These are phyloP conservation scores for Corvus moneduloides DNA, from an alignment of 2,113 vertebrate genomes.

Conservation along the genomic window DNA sequence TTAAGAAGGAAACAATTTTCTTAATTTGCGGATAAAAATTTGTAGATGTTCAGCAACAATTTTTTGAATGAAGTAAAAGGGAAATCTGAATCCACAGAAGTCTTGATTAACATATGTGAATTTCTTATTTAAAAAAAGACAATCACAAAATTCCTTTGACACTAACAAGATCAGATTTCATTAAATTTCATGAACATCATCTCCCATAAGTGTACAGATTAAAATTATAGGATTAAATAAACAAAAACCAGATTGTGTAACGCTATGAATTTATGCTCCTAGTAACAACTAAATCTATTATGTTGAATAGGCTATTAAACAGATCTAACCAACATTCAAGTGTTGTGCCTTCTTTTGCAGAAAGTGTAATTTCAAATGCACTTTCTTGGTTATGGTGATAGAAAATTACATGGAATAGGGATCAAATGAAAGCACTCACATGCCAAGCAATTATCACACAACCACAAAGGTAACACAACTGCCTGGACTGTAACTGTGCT, in stretches of 20 bases:
- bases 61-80: neutral
- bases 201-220: neutral
- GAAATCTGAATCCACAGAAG: neutral
- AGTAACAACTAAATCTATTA: neutral
- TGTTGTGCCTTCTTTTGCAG: neutral
- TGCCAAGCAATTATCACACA: neutral
- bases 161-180: neutral
- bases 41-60: neutral
- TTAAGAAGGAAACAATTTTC: neutral
- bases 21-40: neutral
- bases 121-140: neutral
- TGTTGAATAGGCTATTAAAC: neutral
- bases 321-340: neutral
- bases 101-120: neutral
- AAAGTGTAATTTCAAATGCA: neutral
- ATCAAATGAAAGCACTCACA: neutral
- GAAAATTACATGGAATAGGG: neutral
- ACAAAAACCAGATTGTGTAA: neutral
- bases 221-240: neutral
- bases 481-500: neutral
- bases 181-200: neutral
- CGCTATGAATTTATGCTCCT: neutral
- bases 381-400: neutral
- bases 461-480: neutral
- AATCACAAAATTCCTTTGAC: neutral